Conservation (phyloP, 2,888 invertebrate genomes). For the Lasioglossum leucozonium region DNA sequence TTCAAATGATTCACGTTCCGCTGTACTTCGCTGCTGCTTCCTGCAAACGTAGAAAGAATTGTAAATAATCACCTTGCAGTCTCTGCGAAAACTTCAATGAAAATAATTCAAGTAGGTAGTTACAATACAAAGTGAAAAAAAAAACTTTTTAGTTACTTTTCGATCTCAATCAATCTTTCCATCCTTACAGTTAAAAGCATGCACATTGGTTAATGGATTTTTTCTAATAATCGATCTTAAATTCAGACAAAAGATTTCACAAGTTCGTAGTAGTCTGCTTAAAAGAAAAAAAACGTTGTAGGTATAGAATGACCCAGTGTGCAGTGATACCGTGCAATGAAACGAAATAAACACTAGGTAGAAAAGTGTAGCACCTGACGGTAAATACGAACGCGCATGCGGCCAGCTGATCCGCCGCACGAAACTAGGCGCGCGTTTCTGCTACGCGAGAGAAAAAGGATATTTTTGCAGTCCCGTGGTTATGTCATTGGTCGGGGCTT, state of each 20-base stretch:
- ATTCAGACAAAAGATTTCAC: background rate
- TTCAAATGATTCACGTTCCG: background rate
- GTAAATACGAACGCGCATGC: background rate
- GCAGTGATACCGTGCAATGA: background rate
- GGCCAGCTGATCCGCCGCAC: background rate
- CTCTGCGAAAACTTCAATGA: background rate
- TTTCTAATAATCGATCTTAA: background rate
- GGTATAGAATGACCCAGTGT: background rate
- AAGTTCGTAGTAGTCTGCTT: background rate
- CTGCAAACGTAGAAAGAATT: background rate
- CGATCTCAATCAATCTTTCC: background rate
- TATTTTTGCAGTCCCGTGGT: background rate
- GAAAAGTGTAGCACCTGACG: background rate
- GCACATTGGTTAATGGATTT: background rate
- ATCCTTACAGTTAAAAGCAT: background rate
- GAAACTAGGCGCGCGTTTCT: slow-evolving; percentile 5
- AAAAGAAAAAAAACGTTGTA: background rate
- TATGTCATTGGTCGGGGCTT: background rate
- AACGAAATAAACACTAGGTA: background rate
- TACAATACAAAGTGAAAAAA: no score
- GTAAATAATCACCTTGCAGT: background rate
- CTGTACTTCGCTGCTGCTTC: background rate
- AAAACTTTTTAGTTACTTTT: background rate
- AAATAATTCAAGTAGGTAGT: background rate
- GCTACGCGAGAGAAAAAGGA: slow-evolving; percentile 11